These are phyloP conservation scores for Holacanthella duospinosa DNA, from an alignment of 2,888 invertebrate species.

Conservation along the genomic window DNA sequence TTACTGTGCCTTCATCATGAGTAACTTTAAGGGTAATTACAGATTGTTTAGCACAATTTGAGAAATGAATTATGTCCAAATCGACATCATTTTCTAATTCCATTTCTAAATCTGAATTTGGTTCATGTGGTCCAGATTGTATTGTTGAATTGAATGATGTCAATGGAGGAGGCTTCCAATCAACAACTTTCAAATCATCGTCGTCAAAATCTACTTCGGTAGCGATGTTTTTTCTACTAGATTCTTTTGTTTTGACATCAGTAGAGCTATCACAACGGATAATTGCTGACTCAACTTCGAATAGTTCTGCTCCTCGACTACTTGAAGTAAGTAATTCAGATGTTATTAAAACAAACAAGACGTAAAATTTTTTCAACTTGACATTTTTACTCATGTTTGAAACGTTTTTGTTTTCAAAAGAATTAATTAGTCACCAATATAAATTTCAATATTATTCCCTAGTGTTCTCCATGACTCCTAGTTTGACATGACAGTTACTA, in stretches of 20 bases:
- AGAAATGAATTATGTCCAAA: background rate
- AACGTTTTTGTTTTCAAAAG: too few relatives aligned
- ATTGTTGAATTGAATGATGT: background rate
- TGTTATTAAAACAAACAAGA: too few relatives aligned
- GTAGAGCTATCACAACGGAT: background rate
- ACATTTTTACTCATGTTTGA: too few relatives aligned
- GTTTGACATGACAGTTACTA: too few relatives aligned
- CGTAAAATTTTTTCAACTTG: too few relatives aligned
- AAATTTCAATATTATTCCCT: too few relatives aligned
- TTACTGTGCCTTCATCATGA: too few relatives aligned
- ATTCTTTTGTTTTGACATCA: background rate
- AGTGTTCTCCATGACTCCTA: too few relatives aligned
- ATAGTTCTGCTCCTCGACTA: background rate
- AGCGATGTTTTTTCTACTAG: too few relatives aligned
- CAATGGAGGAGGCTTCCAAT: background rate
- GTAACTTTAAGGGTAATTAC: background rate
- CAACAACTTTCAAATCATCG: background rate
- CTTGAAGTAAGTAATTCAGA: too few relatives aligned
- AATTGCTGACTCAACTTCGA: background rate
- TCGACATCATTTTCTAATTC: background rate
- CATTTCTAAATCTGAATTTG: background rate
- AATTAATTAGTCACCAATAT: too few relatives aligned
- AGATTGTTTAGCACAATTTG: background rate
- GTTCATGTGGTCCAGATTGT: background rate
- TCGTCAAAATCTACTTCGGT: too few relatives aligned